Evolutionary conservation across 2,797 vertebrate genomes (phyloP), one percentile per base, ranked within the genome.

Genomic region (Rhynchonycteris naso): DNA sequence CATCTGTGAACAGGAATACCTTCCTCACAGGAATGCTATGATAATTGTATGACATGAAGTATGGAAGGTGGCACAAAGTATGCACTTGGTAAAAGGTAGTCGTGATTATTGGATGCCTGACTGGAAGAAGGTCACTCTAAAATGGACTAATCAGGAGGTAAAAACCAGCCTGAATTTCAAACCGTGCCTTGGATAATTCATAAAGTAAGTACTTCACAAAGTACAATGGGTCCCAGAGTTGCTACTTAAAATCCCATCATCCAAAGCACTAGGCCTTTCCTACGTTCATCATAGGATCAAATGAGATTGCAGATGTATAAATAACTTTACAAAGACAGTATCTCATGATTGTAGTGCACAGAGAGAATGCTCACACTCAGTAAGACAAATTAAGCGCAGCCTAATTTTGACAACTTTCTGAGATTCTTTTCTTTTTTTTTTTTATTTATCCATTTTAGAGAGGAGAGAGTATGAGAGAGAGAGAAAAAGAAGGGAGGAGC

Each of bases 151-250:
- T 87, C 80, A 88, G 33, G 74, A 88, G 84, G 82, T 30, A 79
- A 76, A 95, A 95, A 90, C 35, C 47, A 75, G 81, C 12, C 28
- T 61, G 61, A 93, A 94, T 74, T 85, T 87, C 19, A 78, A 85
- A 94, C 71, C 35, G 30, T 35, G 56, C 71, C 81, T 75, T 78
- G 85, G 76, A 69, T 88, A 82, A 88, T 63, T 76, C 35, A 86
- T 71, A 81, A 50, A 83, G 68, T n/a, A 85, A 85, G 56, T 47
- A 86, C 88, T 88, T 94, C 47, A 78, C 63, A 85, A 94, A 94
- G 82, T 24, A 59, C 38, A 22, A 28, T 59, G 90, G 35, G n/a
- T 90, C 19, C 54, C 38, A 90, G 61, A 75, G 19, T 26, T 69
- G 58, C 66, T 89, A 59, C 24, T 92, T 89, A 80, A 81, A 93